phyloP scores from a whole-genome alignment of 2,113 vertebrate genomes.

The Gasterosteus aculeatus region DNA sequence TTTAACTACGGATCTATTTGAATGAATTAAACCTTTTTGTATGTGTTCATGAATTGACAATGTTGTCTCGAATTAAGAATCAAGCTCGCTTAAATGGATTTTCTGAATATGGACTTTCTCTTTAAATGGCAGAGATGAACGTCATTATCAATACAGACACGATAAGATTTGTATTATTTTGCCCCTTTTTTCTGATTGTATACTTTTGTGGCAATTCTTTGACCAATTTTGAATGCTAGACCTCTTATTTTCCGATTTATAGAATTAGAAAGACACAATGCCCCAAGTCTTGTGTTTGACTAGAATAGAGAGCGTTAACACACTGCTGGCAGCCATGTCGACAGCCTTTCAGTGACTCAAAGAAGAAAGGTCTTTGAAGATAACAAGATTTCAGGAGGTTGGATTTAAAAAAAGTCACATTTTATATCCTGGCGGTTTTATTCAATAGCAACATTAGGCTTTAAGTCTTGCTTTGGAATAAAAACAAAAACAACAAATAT shows the following conservation, averaged over 20 bases:
- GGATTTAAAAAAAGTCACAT: conserved; percentile 28
- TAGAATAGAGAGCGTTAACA: conserved; percentile 32
- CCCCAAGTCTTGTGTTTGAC: conserved; percentile 38
- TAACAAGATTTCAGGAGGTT: conserved; percentile 39
- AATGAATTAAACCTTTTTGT: background rate
- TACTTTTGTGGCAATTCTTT: conserved; percentile 32
- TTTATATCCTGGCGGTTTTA: conserved; percentile 21
- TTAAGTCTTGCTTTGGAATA: background rate
- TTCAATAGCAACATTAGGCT: conserved; percentile 9
- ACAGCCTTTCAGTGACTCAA: conserved; percentile 29
- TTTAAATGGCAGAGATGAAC: conserved; percentile 15
- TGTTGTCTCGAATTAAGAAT: background rate
- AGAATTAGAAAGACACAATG: conserved; percentile 41
- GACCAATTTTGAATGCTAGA: conserved; percentile 21
- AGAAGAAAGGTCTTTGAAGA: conserved; percentile 47
- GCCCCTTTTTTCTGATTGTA: conserved; percentile 16
- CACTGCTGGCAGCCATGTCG: conserved; percentile 38
- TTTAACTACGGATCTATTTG: background rate
- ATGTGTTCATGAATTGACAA: background rate
- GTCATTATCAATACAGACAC: background rate
- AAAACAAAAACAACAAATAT: background rate
- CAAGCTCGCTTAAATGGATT: background rate
- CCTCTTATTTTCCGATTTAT: conserved; percentile 24
- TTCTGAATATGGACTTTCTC: background rate
- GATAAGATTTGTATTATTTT: conserved; percentile 1